phyloP scores from a whole-genome alignment of 2,888 invertebrate genomes.

The Cantharis rustica region DNA sequence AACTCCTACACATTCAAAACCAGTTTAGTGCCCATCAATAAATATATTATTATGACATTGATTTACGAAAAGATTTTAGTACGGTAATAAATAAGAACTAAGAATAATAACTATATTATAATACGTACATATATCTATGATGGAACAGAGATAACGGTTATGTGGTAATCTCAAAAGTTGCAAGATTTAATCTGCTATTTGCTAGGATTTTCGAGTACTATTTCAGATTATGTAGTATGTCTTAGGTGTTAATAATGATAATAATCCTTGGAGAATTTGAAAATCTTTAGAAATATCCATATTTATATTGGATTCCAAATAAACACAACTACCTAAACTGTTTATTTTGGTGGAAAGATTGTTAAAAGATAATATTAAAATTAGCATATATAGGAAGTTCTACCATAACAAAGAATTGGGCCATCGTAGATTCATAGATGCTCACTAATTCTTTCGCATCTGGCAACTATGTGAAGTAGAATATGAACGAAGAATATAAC shows the following conservation, averaged over 20 bases:
- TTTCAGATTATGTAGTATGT: background rate
- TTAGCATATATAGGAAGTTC: background rate
- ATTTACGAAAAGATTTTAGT: background rate
- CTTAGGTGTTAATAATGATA: too few relatives aligned
- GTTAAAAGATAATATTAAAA: background rate
- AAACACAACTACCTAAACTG: too few relatives aligned
- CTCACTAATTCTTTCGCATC: conserved; percentile 42
- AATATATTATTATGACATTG: background rate
- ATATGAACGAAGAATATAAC: conserved; percentile 37
- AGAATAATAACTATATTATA: background rate
- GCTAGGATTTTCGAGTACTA: background rate
- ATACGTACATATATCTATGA: background rate
- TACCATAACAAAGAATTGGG: conserved; percentile 31
- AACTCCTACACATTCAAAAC: conserved; percentile 2
- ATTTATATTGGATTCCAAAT: too few relatives aligned
- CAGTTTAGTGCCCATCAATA: background rate
- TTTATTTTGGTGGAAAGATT: background rate
- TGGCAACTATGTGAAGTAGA: conserved; percentile 38
- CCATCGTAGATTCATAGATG: conserved; percentile 41
- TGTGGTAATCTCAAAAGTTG: background rate
- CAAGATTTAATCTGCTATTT: background rate
- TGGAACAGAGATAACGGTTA: background rate
- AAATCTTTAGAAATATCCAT: background rate
- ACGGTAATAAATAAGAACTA: background rate
- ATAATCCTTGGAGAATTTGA: background rate